phyloP scores from a whole-genome alignment of 2,113 vertebrate genomes.

The Peromyscus leucopus region DNA sequence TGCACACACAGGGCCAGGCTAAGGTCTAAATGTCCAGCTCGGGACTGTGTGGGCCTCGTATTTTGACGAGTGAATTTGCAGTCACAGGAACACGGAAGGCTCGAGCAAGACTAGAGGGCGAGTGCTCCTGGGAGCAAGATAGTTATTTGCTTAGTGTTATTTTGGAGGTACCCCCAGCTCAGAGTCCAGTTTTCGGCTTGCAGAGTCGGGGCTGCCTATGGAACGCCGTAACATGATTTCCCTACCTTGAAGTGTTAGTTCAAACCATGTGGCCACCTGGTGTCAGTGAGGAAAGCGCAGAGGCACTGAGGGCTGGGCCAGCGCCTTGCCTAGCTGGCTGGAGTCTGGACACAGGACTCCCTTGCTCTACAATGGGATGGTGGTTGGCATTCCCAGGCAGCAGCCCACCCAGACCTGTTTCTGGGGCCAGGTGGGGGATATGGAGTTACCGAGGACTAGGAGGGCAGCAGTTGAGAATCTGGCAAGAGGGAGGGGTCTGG shows the following conservation, averaged over 20 bases:
- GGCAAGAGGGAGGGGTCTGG: neutral
- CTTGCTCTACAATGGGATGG: too few species aligned
- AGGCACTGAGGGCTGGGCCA: rapidly evolving
- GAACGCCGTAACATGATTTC: rapidly evolving
- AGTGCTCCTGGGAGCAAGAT: rapidly evolving
- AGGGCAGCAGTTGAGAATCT: neutral
- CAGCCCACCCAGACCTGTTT: neutral
- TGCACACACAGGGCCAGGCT: neutral
- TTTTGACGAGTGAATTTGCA: neutral
- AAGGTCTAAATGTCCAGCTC: neutral
- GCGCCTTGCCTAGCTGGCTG: neutral
- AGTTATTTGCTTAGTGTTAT: too few species aligned
- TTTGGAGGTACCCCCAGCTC: neutral
- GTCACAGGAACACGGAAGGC: neutral
- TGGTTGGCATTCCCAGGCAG: neutral
- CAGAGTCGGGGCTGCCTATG: rapidly evolving
- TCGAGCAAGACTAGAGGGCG: rapidly evolving
- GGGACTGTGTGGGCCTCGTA: rapidly evolving
- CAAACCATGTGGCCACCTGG: rapidly evolving
- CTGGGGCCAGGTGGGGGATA: neutral
- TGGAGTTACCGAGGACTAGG: too few species aligned
- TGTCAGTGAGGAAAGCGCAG: neutral
- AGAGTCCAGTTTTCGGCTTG: neutral
- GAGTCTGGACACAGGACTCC: too few species aligned
- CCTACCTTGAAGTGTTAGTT: neutral